Conservation (phyloP, 1,140 invertebrate genomes). For the Philaenus spumarius region DNA sequence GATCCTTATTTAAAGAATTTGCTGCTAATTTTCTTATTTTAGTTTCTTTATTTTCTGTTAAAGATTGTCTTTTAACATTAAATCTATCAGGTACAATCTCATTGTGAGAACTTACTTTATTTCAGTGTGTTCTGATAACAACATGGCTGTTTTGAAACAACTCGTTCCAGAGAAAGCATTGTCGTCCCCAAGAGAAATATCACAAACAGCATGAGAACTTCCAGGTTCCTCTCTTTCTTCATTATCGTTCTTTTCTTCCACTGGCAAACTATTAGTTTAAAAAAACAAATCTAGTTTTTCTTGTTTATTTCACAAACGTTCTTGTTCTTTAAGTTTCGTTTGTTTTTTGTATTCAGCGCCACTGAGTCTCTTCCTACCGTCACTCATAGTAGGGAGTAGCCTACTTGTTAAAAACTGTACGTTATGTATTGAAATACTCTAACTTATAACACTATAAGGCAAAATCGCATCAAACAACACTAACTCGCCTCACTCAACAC, state of each 20-base stretch:
- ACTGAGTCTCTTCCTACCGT: slow-evolving; percentile 12
- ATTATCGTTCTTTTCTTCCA: too few relatives aligned
- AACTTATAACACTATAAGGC: too few relatives aligned
- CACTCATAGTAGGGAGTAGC: slow-evolving; percentile 14
- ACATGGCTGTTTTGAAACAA: background rate
- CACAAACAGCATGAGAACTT: background rate
- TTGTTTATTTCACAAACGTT: slow-evolving; percentile 6
- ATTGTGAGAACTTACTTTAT: background rate
- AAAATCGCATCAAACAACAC: too few relatives aligned
- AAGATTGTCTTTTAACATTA: too few relatives aligned
- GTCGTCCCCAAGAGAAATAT: background rate
- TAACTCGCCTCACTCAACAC: too few relatives aligned
- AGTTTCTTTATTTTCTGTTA: background rate
- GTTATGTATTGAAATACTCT: background rate
- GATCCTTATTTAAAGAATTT: slow-evolving; percentile 16
- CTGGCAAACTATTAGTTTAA: too few relatives aligned
- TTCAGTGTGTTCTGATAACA: too few relatives aligned
- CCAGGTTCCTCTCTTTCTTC: background rate
- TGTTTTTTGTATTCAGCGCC: slow-evolving; percentile 16
- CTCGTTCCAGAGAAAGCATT: background rate
- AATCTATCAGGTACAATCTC: background rate
- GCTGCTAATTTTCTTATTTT: background rate
- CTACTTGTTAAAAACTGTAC: background rate
- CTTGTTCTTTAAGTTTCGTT: slow-evolving; percentile 16
- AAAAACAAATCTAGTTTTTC: slow-evolving; percentile 15